A percentile compares a stretch with the other conserved stretches of the same genome.
Conservation (phyloP, 2,113 vertebrate species). For the Vanacampus margaritifer region DNA sequence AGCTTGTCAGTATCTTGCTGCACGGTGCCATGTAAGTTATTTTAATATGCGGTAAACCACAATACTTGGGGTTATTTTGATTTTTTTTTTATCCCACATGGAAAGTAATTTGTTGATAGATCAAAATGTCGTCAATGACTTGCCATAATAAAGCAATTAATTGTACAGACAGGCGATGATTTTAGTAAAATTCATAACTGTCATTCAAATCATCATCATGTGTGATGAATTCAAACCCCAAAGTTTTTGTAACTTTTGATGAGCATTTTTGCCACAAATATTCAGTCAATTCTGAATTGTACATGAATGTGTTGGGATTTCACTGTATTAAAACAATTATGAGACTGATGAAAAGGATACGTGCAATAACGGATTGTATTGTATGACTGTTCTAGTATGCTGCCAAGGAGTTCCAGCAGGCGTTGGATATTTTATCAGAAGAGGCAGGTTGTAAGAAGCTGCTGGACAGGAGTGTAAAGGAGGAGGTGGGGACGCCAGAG, state of each 20-base stretch:
- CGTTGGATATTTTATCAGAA: constrained; percentile 93
- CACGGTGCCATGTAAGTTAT: constrained; percentile 93
- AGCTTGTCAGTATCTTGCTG: constrained; percentile 96
- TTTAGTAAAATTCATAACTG: too few relatives aligned
- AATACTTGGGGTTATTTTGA: not conserved
- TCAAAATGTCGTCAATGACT: not conserved
- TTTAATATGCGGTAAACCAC: not conserved
- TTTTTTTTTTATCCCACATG: too few relatives aligned
- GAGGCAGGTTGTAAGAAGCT: constrained; percentile 88
- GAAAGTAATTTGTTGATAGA: too few relatives aligned
- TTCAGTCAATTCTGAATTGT: not conserved
- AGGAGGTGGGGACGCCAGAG: constrained; percentile 81
- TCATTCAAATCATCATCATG: too few relatives aligned
- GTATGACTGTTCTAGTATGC: constrained; percentile 78
- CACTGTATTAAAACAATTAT: not conserved
- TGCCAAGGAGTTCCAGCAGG: constrained; percentile 96
- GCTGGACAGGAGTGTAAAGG: constrained; percentile 83
- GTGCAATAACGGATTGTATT: not conserved
- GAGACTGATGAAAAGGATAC: not conserved
- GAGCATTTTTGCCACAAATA: not conserved
- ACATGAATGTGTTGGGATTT: not conserved
- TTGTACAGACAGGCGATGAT: too few relatives aligned
- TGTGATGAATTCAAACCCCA: not conserved
- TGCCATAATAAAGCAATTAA: not conserved
- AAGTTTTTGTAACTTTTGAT: not conserved